phyloP scores from a whole-genome alignment of 2,797 vertebrate species.

The Mormyrus proboscirostris region DNA sequence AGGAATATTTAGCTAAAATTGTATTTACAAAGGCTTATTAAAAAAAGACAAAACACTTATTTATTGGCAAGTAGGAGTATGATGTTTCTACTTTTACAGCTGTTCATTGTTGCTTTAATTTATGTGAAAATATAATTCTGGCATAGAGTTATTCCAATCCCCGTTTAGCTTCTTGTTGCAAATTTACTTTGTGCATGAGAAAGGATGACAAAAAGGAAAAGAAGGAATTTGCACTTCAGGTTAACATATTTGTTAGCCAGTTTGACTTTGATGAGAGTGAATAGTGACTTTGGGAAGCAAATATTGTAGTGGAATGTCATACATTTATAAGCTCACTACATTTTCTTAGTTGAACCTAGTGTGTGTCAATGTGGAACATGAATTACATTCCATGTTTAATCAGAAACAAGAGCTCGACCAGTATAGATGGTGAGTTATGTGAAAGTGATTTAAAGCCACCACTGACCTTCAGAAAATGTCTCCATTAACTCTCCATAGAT shows the following conservation, averaged over 20 bases:
- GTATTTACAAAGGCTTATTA: background rate
- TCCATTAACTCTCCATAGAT: too few relatives aligned
- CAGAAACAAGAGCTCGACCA: background rate
- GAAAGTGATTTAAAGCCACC: background rate
- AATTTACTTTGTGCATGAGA: background rate
- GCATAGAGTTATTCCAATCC: background rate
- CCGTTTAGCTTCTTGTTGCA: background rate
- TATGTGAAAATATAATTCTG: background rate
- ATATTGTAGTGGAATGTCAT: background rate
- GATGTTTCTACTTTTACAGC: background rate
- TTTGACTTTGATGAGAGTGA: background rate
- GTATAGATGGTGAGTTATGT: background rate
- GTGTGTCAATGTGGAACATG: background rate
- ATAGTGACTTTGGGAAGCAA: background rate
- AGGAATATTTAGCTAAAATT: background rate
- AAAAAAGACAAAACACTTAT: background rate
- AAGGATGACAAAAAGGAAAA: background rate
- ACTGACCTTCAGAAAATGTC: too few relatives aligned
- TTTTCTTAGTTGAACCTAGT: background rate
- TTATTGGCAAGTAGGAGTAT: background rate
- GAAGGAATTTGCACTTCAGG: background rate
- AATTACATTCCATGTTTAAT: background rate
- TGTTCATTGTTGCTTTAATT: background rate
- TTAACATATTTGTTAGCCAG: background rate
- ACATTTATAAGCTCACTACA: background rate